phyloP scores from a whole-genome alignment of 2,113 vertebrate genomes.

The Kobus ellipsiprymnus region DNA sequence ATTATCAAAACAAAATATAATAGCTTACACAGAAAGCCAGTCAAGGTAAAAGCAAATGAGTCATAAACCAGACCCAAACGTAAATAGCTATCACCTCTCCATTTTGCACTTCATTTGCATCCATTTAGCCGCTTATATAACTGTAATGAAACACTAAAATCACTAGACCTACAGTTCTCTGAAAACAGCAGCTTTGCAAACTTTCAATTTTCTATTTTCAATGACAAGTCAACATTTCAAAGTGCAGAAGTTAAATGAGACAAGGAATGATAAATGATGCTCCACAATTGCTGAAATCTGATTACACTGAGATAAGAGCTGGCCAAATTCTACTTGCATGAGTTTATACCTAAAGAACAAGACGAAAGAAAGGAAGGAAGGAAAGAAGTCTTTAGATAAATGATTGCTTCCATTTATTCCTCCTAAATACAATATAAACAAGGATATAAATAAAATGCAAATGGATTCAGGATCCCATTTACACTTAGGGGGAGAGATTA shows the following conservation, averaged over 20 bases:
- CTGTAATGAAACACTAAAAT: constrained; percentile 61
- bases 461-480: neutral
- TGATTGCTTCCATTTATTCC: constrained; percentile 15
- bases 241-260: constrained; percentile 85
- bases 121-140: neutral
- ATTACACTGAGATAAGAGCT: constrained; percentile 77
- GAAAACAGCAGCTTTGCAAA: constrained; percentile 54
- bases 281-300: constrained; percentile 83
- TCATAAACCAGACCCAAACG: constrained; percentile 32
- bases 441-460: constrained; percentile 48
- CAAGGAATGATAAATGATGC: constrained; percentile 87
- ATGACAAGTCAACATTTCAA: constrained; percentile 88
- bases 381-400: constrained; percentile 48
- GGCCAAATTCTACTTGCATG: constrained; percentile 17
- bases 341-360: constrained; percentile 12
- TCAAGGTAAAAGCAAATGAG: constrained; percentile 41
- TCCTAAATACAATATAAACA: constrained; percentile 1
- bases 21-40: neutral
- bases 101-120: constrained; percentile 50
- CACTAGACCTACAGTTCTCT: constrained; percentile 51
- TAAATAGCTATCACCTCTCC: constrained; percentile 35
- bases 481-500: neutral
- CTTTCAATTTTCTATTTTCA: constrained; percentile 77
- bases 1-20: neutral
- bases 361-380: neutral